These are phyloP conservation scores for Nomada goodeniana DNA, from an alignment of 2,888 invertebrate species.

Conservation along the genomic window DNA sequence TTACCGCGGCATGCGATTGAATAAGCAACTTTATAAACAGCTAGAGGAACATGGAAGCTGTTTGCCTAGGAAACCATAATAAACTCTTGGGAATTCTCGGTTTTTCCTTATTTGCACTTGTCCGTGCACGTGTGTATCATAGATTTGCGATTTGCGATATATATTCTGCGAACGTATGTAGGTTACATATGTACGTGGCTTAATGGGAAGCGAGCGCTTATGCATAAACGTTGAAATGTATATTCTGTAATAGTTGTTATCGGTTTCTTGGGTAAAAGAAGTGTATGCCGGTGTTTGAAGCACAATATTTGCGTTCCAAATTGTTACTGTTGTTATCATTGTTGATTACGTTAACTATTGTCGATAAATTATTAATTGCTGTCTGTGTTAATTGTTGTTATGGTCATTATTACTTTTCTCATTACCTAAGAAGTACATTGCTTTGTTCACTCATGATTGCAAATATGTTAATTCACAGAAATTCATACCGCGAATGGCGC, in stretches of 20 bases:
- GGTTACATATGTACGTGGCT: not conserved
- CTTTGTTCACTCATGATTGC: no score
- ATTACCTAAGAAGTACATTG: no score
- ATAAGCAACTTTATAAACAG: conserved; percentile 58
- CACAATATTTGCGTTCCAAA: no score
- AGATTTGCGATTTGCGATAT: not conserved
- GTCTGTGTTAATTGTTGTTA: no score
- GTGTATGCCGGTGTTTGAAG: no score
- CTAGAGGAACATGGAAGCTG: conserved; percentile 44
- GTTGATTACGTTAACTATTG: not conserved
- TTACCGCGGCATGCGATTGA: conserved; percentile 53
- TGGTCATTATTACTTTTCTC: no score
- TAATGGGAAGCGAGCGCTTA: conserved; percentile 6
- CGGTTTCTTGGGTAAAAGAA: no score
- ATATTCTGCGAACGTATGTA: not conserved
- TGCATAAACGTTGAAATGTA: not conserved
- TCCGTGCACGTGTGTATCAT: no score
- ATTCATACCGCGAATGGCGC: no score
- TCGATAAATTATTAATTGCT: not conserved
- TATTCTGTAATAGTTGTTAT: no score
- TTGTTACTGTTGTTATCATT: no score
- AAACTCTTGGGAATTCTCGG: conserved; percentile 38
- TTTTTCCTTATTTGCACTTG: not conserved
- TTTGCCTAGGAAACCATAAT: conserved; percentile 30
- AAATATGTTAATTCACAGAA: no score